Evolutionary conservation across 1,140 invertebrate species (phyloP).

Genomic region (Cherax destructor): DNA sequence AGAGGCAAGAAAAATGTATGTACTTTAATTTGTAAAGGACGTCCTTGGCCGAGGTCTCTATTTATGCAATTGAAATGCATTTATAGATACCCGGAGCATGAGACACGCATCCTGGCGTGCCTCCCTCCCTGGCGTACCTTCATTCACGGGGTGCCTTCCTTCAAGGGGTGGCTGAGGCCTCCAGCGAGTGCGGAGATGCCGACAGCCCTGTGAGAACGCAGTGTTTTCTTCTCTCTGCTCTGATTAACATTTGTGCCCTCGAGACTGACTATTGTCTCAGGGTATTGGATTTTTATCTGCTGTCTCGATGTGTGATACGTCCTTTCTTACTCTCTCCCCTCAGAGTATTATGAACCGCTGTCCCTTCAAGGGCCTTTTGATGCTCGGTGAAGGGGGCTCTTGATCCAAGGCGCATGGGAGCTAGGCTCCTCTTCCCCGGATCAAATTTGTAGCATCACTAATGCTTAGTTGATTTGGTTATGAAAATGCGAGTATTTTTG

Average conservation of each 20-base stretch:
- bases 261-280: slow-evolving; percentile 49
- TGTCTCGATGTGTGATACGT: background rate
- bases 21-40: too few species aligned
- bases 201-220: slow-evolving; percentile 25
- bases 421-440: too few species aligned
- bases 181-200: background rate
- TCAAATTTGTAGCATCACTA: too few species aligned
- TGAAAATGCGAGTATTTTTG: background rate
- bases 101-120: background rate
- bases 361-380: background rate
- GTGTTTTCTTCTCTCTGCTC: slow-evolving; percentile 21
- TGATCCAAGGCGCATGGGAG: too few species aligned
- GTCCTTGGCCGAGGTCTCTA: too few species aligned
- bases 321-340: background rate
- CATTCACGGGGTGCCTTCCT: background rate
- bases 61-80: too few species aligned
- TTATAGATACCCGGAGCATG: too few species aligned
- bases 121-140: background rate
- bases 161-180: background rate
- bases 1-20: too few species aligned
- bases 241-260: slow-evolving; percentile 61
- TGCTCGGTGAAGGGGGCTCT: too few species aligned
- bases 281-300: slow-evolving; percentile 60
- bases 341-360: background rate
- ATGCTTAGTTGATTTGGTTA: too few species aligned